phyloP scores from a whole-genome alignment of 2,113 vertebrate genomes.

The Sinocyclocheilus maitianheensis region DNA sequence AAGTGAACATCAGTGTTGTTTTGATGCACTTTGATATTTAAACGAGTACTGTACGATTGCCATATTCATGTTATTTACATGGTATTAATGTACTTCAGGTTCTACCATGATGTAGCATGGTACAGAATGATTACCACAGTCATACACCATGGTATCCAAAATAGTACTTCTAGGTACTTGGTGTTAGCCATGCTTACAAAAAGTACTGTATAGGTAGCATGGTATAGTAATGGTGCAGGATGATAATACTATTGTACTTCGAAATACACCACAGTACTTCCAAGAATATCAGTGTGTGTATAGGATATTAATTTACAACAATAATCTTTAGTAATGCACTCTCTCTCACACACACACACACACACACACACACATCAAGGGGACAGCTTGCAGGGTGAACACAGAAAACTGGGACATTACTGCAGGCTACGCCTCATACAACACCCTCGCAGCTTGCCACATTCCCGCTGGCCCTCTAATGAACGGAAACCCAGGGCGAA shows the following conservation, averaged over 20 bases:
- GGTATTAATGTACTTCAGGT: background rate
- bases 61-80: background rate
- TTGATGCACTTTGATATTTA: background rate
- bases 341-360: background rate
- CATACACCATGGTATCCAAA: background rate
- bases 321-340: background rate
- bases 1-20: background rate
- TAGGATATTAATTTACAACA: constrained; percentile 35
- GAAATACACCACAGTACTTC: too few species aligned
- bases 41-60: background rate
- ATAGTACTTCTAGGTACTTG: too few species aligned
- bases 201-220: background rate
- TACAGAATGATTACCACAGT: background rate
- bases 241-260: too few species aligned
- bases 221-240: background rate
- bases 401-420: constrained; percentile 63
- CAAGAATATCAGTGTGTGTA: too few species aligned
- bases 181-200: too few species aligned
- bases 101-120: background rate
- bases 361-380: constrained; percentile 9
- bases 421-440: constrained; percentile 42
- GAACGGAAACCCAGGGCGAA: constrained; percentile 67
- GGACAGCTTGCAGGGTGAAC: constrained; percentile 57
- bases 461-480: constrained; percentile 64
- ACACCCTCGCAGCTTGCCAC: constrained; percentile 59